Evolutionary conservation across 1,140 invertebrate species (phyloP).

Genomic region (Diorhabda sublineata): DNA sequence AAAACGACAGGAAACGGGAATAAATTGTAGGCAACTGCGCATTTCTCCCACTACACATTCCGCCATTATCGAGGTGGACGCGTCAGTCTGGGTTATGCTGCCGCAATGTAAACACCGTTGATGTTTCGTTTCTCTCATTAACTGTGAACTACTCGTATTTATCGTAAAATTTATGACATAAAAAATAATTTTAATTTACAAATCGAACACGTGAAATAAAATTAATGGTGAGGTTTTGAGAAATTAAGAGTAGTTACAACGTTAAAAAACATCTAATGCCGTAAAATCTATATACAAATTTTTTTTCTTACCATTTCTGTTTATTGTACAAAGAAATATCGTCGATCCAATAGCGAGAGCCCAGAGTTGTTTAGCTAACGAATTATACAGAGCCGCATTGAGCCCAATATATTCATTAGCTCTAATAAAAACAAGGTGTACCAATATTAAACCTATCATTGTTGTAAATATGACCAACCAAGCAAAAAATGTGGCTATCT

Average conservation of each 20-base stretch:
- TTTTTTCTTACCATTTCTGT: conserved; percentile 8
- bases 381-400: conserved; percentile 10
- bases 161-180: background rate
- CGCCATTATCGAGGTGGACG: no score
- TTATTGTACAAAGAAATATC: conserved; percentile 11
- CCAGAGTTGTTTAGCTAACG: conserved; percentile 9
- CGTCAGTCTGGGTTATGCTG: no score
- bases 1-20: no score
- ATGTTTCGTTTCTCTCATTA: background rate
- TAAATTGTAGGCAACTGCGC: no score
- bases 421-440: conserved; percentile 11
- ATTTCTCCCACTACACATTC: no score
- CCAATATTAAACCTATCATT: background rate
- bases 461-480: background rate
- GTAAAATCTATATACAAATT: background rate
- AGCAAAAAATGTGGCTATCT: background rate
- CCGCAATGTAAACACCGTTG: background rate
- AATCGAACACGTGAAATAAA: background rate
- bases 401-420: conserved; percentile 4
- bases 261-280: no score
- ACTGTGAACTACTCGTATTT: background rate
- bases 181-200: background rate
- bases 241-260: no score
- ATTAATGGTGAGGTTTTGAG: no score
- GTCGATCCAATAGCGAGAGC: conserved; percentile 3